Conservation (phyloP, 1,140 invertebrate genomes). For the Coenobita brevimanus region DNA sequence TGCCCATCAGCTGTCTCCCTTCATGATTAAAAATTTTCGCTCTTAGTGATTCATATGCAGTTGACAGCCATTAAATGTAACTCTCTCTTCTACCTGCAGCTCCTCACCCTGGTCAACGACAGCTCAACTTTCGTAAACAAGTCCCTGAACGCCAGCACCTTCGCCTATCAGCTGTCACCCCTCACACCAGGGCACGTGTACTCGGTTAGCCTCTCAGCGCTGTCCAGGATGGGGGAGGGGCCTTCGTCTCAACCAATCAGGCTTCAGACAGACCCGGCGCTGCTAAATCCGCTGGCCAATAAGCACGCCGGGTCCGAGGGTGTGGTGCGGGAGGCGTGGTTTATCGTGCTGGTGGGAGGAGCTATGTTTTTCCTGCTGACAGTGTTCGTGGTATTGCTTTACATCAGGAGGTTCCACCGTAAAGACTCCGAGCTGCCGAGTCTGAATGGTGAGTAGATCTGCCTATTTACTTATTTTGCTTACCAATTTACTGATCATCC, state of each 20-base stretch:
- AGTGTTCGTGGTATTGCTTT: conserved; percentile 67
- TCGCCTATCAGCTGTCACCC: conserved; percentile 55
- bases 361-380: conserved; percentile 68
- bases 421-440: conserved; percentile 60
- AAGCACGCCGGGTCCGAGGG: conserved; percentile 64
- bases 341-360: conserved; percentile 68
- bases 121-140: conserved; percentile 57
- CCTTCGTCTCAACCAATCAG: conserved; percentile 63
- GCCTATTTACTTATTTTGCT: too few relatives aligned
- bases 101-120: conserved; percentile 62
- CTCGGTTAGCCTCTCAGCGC: conserved; percentile 56
- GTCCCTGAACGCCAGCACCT: conserved; percentile 57
- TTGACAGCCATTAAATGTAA: too few relatives aligned
- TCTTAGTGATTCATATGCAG: too few relatives aligned
- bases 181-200: conserved; percentile 67
- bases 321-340: conserved; percentile 68
- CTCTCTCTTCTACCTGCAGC: conserved; percentile 30
- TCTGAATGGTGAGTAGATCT: conserved; percentile 61
- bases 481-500: too few relatives aligned
- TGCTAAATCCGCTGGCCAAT: conserved; percentile 67
- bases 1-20: too few relatives aligned
- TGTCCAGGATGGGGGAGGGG: conserved; percentile 58
- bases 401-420: conserved; percentile 59
- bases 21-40: too few relatives aligned
- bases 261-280: conserved; percentile 67